Evolutionary conservation across 1,140 invertebrate genomes (phyloP).

Genomic region (Globodera rostochiensis): DNA sequence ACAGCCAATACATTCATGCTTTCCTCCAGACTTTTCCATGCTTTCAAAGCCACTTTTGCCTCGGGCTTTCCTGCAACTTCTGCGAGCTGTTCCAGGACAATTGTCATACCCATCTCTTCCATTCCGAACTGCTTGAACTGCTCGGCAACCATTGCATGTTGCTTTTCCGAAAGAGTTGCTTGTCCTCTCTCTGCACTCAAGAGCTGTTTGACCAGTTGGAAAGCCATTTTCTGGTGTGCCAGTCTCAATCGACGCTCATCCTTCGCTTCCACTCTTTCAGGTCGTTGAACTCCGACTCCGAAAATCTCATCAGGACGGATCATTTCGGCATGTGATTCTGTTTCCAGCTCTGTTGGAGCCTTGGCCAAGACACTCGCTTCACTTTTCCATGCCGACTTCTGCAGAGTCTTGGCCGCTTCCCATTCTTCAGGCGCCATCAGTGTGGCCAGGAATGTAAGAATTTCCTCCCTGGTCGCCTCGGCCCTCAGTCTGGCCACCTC

Average conservation of each 20-base stretch:
- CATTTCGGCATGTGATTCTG: neutral
- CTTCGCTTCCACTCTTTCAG: neutral
- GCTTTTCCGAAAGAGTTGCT: no score
- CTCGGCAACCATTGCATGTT: neutral
- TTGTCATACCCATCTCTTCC: neutral
- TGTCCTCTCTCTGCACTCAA: no score
- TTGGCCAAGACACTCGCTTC: neutral
- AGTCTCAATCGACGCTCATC: no score
- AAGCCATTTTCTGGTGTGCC: no score
- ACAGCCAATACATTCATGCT: no score
- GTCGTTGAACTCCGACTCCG: neutral
- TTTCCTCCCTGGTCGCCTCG: constrained; percentile 8
- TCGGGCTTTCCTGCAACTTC: no score
- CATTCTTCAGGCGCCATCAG: constrained; percentile 9
- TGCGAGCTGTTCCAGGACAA: no score
- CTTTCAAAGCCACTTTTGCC: no score
- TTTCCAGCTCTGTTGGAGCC: neutral
- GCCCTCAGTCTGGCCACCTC: neutral
- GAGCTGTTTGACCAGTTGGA: neutral
- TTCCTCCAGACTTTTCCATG: no score
- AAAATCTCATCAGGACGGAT: neutral
- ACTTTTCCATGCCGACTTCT: neutral
- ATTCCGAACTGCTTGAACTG: neutral
- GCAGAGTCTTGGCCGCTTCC: constrained; percentile 9
- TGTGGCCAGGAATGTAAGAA: neutral